Conservation (phyloP, 2,888 invertebrate species). For the Suillia variegata region DNA sequence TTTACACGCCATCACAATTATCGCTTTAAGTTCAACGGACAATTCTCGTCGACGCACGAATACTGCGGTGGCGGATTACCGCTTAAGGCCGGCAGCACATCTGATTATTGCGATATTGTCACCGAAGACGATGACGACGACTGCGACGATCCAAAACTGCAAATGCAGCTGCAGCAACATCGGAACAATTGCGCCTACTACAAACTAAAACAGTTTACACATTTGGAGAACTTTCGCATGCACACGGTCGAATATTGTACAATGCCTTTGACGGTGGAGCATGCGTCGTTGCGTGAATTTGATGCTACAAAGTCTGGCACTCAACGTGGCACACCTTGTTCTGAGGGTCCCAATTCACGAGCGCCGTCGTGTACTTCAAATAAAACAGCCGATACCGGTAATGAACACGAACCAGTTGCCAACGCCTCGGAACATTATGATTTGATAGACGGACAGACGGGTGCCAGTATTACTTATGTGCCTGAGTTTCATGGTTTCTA, state of each 20-base stretch:
- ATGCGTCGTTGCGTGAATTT: slow-evolving; percentile 25
- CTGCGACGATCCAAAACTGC: slow-evolving; percentile 12
- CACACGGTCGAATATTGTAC: slow-evolving; percentile 41
- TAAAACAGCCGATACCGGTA: not conserved
- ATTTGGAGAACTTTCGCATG: slow-evolving; percentile 44
- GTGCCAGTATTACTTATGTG: slow-evolving; percentile 14
- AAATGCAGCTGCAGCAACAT: slow-evolving; percentile 15
- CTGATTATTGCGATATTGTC: slow-evolving; percentile 7
- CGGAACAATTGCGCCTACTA: slow-evolving; percentile 31
- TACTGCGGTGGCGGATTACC: slow-evolving; percentile 22
- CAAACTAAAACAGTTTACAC: slow-evolving; percentile 43
- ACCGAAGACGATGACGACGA: slow-evolving; percentile 26
- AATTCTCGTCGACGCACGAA: slow-evolving; percentile 31
- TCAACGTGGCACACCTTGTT: not conserved
- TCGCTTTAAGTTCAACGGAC: slow-evolving; percentile 39
- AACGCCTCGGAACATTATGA: slow-evolving; percentile 17
- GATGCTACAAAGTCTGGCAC: not conserved
- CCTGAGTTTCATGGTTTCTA: slow-evolving; percentile 34
- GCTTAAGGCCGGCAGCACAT: slow-evolving; percentile 12
- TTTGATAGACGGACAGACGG: no score
- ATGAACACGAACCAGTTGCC: not conserved
- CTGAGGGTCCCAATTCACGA: slow-evolving; percentile 21
- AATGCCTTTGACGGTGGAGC: slow-evolving; percentile 42
- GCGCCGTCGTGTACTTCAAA: slow-evolving; percentile 22
- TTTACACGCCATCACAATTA: slow-evolving; percentile 42